Evolutionary conservation across 2,113 vertebrate species (phyloP).

Genomic region (Telmatochromis bifrenatus): DNA sequence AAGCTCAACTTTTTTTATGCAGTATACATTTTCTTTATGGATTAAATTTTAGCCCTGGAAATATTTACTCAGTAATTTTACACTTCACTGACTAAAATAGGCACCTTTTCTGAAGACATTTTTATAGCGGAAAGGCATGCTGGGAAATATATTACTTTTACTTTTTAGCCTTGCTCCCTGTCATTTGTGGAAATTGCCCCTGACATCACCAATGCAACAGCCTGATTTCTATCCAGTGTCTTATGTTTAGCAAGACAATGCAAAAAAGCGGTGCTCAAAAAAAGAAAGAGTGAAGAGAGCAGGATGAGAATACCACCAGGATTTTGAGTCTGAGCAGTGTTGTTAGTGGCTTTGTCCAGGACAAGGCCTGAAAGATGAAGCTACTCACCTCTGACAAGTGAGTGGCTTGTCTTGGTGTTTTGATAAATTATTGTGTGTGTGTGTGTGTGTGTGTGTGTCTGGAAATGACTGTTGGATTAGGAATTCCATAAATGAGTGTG

Average conservation of each 20-base stretch:
- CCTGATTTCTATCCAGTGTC: background rate
- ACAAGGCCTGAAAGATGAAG: background rate
- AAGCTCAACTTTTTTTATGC: background rate
- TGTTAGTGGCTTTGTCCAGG: background rate
- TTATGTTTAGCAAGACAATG: background rate
- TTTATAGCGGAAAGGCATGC: background rate
- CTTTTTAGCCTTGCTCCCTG: background rate
- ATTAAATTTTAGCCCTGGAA: background rate
- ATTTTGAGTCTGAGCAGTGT: background rate
- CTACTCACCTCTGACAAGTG: background rate
- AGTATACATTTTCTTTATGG: background rate
- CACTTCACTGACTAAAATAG: background rate
- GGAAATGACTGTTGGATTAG: background rate
- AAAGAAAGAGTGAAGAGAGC: rapidly evolving
- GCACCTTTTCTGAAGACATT: background rate
- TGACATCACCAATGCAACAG: background rate
- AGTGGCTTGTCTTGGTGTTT: background rate
- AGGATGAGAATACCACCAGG: background rate
- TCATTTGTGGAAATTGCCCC: background rate
- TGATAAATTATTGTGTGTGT: background rate
- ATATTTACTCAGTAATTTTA: background rate
- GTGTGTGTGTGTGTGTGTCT: background rate
- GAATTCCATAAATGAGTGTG: background rate
- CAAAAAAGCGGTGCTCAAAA: background rate
- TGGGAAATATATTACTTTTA: background rate